Percentiles rank a stretch among this genome's conserved stretches.
These are phyloP conservation scores for Megaleporinus macrocephalus DNA, from an alignment of 2,113 vertebrate genomes.

Conservation along the genomic window DNA sequence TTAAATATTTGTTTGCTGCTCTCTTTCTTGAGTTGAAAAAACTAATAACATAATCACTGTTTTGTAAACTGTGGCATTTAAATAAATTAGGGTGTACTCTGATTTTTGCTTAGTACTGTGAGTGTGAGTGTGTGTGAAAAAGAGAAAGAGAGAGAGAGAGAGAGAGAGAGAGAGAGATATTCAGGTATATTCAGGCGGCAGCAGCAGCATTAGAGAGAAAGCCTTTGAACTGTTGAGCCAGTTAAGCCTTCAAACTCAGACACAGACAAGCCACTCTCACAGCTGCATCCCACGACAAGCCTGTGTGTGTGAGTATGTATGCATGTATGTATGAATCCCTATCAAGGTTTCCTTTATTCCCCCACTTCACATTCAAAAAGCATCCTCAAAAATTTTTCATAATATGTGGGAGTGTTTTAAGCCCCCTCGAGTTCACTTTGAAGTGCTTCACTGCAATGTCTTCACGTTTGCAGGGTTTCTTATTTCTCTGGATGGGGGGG, in stretches of 20 bases:
- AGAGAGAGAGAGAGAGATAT: constrained; percentile 16
- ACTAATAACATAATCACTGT: no score
- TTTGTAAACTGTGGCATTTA: not conserved
- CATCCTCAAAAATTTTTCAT: not conserved
- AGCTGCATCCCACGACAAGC: constrained; percentile 36
- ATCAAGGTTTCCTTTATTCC: constrained; percentile 25
- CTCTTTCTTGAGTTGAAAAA: no score
- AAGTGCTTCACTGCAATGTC: constrained; percentile 11
- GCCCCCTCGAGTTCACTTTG: constrained; percentile 26
- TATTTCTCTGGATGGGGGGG: not conserved
- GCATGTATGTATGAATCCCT: constrained; percentile 31
- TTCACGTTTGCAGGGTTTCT: not conserved
- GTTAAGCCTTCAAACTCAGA: constrained; percentile 64
- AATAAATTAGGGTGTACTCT: no score
- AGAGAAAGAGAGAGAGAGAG: not conserved
- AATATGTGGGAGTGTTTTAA: constrained; percentile 27
- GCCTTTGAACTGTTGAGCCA: constrained; percentile 69
- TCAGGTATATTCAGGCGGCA: not conserved
- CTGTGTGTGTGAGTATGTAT: constrained; percentile 3
- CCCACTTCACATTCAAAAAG: constrained; percentile 48
- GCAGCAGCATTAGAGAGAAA: constrained; percentile 51
- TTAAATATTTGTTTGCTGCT: no score
- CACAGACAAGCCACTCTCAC: constrained; percentile 60
- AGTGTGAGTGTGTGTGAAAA: not conserved
- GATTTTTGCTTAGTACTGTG: not conserved